Percentiles rank a stretch among this genome's conserved stretches.
phyloP scores from a whole-genome alignment of 2,113 vertebrate genomes.

The Protobothrops mucrosquamatus region DNA sequence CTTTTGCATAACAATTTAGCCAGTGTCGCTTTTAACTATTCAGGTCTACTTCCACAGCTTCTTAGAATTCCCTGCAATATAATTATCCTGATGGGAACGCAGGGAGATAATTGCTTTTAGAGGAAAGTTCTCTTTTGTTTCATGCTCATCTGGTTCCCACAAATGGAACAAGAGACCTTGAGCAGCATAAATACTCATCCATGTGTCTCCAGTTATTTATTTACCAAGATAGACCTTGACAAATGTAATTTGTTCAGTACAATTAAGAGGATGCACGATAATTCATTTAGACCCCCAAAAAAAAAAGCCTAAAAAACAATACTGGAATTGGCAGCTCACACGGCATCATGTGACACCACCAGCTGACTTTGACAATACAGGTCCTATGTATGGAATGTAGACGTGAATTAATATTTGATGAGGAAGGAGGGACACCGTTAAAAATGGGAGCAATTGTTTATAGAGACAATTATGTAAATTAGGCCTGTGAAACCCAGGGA shows the following conservation, averaged over 20 bases:
- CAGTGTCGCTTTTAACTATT: constrained; percentile 76
- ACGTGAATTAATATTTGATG: constrained; percentile 67
- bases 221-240: constrained; percentile 82
- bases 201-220: constrained; percentile 82
- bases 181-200: constrained; percentile 75
- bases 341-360: constrained; percentile 72
- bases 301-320: constrained; percentile 76
- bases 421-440: constrained; percentile 49
- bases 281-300: constrained; percentile 78
- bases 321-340: constrained; percentile 45
- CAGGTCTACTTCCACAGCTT: constrained; percentile 74
- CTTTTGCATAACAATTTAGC: constrained; percentile 69
- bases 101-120: constrained; percentile 82
- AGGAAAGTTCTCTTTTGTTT: constrained; percentile 82
- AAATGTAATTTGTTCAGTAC: constrained; percentile 82
- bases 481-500: constrained; percentile 92
- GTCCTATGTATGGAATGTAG: constrained; percentile 75
- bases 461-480: constrained; percentile 95
- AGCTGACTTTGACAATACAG: constrained; percentile 77
- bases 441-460: constrained; percentile 77
- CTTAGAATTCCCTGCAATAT: constrained; percentile 80
- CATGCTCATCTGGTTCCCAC: constrained; percentile 77
- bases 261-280: constrained; percentile 80
- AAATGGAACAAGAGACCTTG: constrained; percentile 80
- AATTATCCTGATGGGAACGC: constrained; percentile 81